Base-by-base conservation (phyloP, 2,113 vertebrate genomes). In the Lophura nycthemera region DNA sequence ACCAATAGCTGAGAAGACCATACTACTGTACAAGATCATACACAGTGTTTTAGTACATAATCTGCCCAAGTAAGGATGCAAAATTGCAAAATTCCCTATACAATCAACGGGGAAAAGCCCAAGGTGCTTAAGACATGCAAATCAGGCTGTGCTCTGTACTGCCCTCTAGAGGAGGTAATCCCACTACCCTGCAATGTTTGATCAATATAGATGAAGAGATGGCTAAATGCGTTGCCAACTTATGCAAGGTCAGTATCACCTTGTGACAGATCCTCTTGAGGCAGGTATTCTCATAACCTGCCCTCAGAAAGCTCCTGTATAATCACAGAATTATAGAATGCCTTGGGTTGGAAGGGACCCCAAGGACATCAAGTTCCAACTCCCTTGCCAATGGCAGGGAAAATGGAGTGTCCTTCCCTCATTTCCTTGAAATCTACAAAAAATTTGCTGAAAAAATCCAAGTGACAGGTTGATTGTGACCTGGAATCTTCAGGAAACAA, bases 191-290 rank as follows among this genome's bases (percentile, higher is more conserved):
- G 36, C 2, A 66, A 34, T 8, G 38, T 88, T 52, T 57, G 34
- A 10, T 7, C 0, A 2, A 14, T 16, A 3, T 32, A 69, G 45
- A 24, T 61, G 71, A 88, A 32, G 45, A 25, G 27, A 34, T 19
- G 14, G 17, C 3, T 42, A 42, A 69, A 57, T 25, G 3, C 15
- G 50, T 24, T 65, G 8, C 4, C 34, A 76, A 6, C 15, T 76
- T 85, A 22, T 34, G 45, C 42, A 50, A 29, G 11, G 13, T 60
- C 40, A 83, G 9, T 1, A 8, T 6, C 3, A 1, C 3, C 43
- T 80, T 36, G 6, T 17, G 27, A 56, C 2, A 0, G 0, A 32
- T 6, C 25, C 9, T 4, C 11, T 16, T 42, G 24, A 83, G 25
- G 29, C 8, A 14, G 16, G 56, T 60, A 45, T 47, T 80, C 50